Evolutionary conservation across 2,797 vertebrate species (phyloP).

Genomic region (Hapalemur alaotrensis): DNA sequence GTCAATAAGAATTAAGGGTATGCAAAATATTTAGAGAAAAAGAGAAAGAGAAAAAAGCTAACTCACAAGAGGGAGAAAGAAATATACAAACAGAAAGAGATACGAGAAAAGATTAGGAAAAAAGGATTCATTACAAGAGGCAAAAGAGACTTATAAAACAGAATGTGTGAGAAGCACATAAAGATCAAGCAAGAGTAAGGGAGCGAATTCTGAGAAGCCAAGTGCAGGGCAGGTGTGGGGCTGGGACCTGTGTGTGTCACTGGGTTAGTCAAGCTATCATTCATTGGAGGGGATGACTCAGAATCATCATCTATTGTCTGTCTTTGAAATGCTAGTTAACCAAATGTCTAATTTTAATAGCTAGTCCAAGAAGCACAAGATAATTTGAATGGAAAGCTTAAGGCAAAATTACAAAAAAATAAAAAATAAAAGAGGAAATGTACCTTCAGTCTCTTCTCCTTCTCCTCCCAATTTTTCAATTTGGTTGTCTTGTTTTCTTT

Average conservation of each 20-base stretch:
- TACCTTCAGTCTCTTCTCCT: neutral
- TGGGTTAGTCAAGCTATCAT: constrained; percentile 42
- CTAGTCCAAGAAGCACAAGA: constrained; percentile 10
- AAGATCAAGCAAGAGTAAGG: neutral
- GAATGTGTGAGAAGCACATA: neutral
- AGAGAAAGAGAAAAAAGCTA: neutral
- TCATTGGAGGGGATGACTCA: constrained; percentile 4
- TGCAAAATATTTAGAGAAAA: neutral
- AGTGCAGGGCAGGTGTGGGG: neutral
- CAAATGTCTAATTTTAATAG: constrained; percentile 37
- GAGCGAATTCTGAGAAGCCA: neutral
- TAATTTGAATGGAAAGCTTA: constrained; percentile 45
- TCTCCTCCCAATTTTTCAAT: neutral
- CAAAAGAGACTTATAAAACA: neutral
- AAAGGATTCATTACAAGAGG: neutral
- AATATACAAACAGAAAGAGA: neutral
- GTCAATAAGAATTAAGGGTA: neutral
- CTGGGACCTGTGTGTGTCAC: constrained; percentile 40
- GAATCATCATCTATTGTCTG: constrained; percentile 22
- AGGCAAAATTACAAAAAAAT: neutral
- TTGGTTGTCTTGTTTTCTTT: neutral
- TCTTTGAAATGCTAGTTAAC: constrained; percentile 59
- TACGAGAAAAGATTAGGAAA: neutral
- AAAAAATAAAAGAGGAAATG: neutral
- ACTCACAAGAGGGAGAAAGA: neutral